Base-by-base conservation (phyloP, 2,113 vertebrate species). In the Panurus biarmicus region DNA sequence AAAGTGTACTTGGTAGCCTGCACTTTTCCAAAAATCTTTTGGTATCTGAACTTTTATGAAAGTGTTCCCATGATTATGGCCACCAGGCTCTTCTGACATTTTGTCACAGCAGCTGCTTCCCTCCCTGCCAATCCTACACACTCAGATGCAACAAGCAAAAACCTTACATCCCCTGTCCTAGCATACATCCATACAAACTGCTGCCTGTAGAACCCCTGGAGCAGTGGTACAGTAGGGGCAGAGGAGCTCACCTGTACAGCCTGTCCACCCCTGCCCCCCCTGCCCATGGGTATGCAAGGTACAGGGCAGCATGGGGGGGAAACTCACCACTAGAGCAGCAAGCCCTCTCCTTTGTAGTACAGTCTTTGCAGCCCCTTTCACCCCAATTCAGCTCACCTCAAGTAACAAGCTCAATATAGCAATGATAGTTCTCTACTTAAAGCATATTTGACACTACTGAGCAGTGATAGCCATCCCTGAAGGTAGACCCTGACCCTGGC, bases 181-280 rank as follows among this genome's bases (percentile, higher is more conserved):
- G 24, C 11, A 50, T 1, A 1, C 29, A 62, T 86, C 44, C 3
- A 1, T 12, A 25, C 2, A 5, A 5, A 33, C 13, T 42, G 29
- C 61, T 84, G 56, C n/a, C 28, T 44, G 26, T 29, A 2, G 2
- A 82, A 58, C 25, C 47, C 44, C n/a, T 3, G 4, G 14, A 42
- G 47, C 6, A 4, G 40, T 5, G 31, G 8, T 25, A 23, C 0
- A 64, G 33, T 1, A 77, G 57, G 28, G 12, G 11, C 21, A 80
- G 54, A 70, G 44, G 29, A 74, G 24, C 12, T 12, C 16, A 24
- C 13, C 21, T 4, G 2, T 7, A 9, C 0, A 0, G 2, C 36
- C 36, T 1, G 0, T 35, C 31, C 26, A 29, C 3, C 4, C 42
- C 57, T 20, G 14, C 3, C 1, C 11, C 11, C 35, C 56, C 22